Conservation (phyloP, 2,888 invertebrate genomes). For the Tridacna crocea region DNA sequence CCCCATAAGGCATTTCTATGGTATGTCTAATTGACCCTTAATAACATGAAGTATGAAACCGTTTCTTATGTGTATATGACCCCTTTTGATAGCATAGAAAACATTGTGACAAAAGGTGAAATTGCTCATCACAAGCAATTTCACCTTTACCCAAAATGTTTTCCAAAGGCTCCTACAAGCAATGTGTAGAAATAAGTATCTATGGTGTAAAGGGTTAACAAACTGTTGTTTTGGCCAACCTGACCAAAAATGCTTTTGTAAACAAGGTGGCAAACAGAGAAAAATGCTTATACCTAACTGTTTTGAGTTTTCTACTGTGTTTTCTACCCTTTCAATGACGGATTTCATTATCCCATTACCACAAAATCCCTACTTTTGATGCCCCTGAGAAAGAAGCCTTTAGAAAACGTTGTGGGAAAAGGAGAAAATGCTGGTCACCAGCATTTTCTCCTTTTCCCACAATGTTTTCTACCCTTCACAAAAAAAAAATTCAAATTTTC, state of each 20-base stretch:
- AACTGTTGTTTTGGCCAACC: not conserved
- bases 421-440: not conserved
- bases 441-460: not conserved
- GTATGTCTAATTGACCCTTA: too few relatives aligned
- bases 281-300: not conserved
- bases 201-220: too few relatives aligned
- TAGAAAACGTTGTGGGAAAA: not conserved
- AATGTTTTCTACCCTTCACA: too few relatives aligned
- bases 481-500: too few relatives aligned
- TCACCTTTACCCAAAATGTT: not conserved
- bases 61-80: too few relatives aligned
- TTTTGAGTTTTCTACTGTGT: not conserved
- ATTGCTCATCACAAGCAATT: not conserved
- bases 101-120: not conserved
- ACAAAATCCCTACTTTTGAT: too few relatives aligned
- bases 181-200: too few relatives aligned
- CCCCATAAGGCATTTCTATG: too few relatives aligned
- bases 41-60: too few relatives aligned
- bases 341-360: too few relatives aligned
- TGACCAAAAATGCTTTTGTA: not conserved
- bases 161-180: not conserved
- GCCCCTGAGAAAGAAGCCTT: too few relatives aligned
- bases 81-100: not conserved
- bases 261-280: not conserved
- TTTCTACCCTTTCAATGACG: not conserved